These are phyloP conservation scores for Bubalus kerabau DNA, from an alignment of 2,113 vertebrate species.

Conservation along the genomic window DNA sequence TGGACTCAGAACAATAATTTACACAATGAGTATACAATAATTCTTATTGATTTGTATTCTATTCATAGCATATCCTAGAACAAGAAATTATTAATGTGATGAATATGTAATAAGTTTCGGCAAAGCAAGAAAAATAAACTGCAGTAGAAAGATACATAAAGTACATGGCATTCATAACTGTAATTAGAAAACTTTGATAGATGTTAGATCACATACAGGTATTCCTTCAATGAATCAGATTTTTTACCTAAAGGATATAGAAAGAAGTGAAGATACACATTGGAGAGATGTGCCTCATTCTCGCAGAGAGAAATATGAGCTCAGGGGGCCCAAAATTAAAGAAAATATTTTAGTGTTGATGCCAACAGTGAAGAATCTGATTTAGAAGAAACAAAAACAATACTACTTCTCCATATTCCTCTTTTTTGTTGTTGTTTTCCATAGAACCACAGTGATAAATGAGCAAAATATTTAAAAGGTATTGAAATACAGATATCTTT, in stretches of 20 bases:
- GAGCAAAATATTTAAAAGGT: neutral
- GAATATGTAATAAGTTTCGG: neutral
- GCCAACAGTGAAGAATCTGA: neutral
- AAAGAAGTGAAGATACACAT: neutral
- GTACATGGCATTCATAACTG: neutral
- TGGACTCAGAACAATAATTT: neutral
- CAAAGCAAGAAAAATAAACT: neutral
- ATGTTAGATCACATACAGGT: neutral
- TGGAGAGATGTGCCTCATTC: neutral
- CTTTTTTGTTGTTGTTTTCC: neutral
- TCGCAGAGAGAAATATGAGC: neutral
- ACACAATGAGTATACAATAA: neutral
- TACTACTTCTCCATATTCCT: too few relatives aligned
- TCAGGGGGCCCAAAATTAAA: neutral
- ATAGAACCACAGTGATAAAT: neutral
- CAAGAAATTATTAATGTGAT: neutral
- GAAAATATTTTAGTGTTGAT: neutral
- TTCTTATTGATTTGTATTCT: neutral
- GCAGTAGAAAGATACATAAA: neutral
- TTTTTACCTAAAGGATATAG: neutral
- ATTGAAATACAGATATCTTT: neutral
- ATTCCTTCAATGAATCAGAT: neutral
- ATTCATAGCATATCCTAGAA: neutral
- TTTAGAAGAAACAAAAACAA: neutral
- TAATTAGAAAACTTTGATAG: neutral